These are phyloP conservation scores for Synergus gifuensis DNA, from an alignment of 2,888 invertebrate genomes.

Conservation along the genomic window DNA sequence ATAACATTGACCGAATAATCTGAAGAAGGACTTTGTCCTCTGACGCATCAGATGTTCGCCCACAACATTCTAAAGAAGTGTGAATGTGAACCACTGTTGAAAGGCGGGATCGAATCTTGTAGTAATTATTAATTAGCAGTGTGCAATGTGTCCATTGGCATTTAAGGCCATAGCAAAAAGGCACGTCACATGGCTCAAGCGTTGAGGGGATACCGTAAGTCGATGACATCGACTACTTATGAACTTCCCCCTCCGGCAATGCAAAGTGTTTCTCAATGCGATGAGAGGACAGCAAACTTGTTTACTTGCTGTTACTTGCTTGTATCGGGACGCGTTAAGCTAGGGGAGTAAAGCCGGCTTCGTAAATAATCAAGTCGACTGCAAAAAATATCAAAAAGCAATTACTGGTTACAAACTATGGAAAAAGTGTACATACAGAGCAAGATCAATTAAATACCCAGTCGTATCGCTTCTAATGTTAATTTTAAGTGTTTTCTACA, in stretches of 20 bases:
- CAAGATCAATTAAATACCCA: neutral
- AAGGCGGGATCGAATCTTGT: neutral
- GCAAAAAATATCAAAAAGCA: neutral
- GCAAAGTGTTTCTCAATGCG: conserved; percentile 27
- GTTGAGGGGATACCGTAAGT: conserved; percentile 25
- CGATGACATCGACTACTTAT: conserved; percentile 33
- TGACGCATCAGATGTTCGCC: conserved; percentile 29
- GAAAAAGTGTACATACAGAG: neutral
- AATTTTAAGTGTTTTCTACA: conserved; percentile 6
- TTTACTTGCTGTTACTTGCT: conserved; percentile 13
- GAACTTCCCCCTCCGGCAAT: conserved; percentile 33
- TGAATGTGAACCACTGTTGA: conserved; percentile 21
- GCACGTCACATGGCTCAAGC: neutral
- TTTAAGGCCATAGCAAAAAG: neutral
- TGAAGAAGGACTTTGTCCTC: conserved; percentile 30
- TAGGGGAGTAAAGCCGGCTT: neutral
- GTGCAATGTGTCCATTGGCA: conserved; percentile 21
- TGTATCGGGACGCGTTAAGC: neutral
- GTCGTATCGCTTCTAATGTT: neutral
- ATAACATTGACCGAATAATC: conserved; percentile 19
- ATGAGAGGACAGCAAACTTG: conserved; percentile 7
- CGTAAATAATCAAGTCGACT: neutral
- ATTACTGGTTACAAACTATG: neutral
- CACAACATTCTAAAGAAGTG: conserved; percentile 8
- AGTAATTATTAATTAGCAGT: conserved; percentile 31